These are phyloP conservation scores for Ridgeia piscesae DNA, from an alignment of 1,140 invertebrate genomes.

Conservation along the genomic window DNA sequence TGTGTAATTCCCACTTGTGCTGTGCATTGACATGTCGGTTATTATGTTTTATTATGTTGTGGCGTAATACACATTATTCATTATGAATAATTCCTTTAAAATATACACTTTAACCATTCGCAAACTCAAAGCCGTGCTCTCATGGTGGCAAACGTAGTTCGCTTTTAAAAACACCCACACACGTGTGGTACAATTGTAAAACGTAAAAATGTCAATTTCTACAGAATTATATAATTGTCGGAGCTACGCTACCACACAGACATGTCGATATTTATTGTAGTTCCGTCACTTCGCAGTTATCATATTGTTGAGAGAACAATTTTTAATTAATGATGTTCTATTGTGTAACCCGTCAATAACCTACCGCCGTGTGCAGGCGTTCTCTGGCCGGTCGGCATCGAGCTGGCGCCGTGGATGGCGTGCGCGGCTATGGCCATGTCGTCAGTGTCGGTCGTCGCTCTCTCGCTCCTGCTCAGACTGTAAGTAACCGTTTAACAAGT, in stretches of 20 bases:
- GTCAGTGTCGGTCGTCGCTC: constrained; percentile 94
- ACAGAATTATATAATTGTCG: not conserved
- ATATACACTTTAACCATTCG: not conserved
- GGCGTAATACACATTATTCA: not conserved
- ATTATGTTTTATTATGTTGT: not conserved
- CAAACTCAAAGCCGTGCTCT: not conserved
- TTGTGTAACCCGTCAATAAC: not conserved
- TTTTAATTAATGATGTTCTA: no score
- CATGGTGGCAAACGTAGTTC: not conserved
- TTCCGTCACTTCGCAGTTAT: not conserved
- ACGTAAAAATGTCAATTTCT: not conserved
- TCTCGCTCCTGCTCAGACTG: constrained; percentile 84
- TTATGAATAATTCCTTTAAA: not conserved
- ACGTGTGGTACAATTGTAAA: not conserved
- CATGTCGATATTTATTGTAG: not conserved
- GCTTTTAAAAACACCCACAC: not conserved
- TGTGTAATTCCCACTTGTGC: not conserved
- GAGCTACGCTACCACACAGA: not conserved
- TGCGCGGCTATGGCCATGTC: constrained; percentile 98
- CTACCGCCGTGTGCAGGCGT: constrained; percentile 56
- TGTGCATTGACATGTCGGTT: not conserved
- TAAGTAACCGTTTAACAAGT: not conserved
- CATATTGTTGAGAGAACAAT: not conserved
- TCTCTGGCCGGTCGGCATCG: constrained; percentile 82
- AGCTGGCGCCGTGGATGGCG: constrained; percentile 95